A percentile compares a stretch with the other conserved stretches of the same genome.
These are phyloP conservation scores for Ptiloglossa arizonensis DNA, from an alignment of 1,140 invertebrate species.

Conservation along the genomic window DNA sequence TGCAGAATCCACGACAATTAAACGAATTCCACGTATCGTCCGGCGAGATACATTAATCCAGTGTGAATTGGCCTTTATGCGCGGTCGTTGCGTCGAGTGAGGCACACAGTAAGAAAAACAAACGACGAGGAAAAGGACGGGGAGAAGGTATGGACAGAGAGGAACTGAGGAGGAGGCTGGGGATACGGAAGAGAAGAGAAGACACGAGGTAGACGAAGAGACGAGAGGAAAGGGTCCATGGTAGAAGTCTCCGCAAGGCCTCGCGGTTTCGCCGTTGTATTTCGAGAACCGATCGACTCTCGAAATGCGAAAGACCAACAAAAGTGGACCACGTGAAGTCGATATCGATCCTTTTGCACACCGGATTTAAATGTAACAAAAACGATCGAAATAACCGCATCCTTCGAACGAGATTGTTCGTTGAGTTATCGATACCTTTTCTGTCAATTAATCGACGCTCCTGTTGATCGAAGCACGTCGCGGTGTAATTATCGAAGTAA, in stretches of 20 bases:
- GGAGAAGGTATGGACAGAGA: constrained; percentile 47
- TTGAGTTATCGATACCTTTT: not conserved
- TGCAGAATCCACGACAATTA: not conserved
- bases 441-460: not conserved
- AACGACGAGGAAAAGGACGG: constrained; percentile 27
- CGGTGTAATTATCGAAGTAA: no score
- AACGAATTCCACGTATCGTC: not conserved
- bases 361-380: constrained; percentile 7
- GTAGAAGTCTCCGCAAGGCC: constrained; percentile 52
- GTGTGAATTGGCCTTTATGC: constrained; percentile 34
- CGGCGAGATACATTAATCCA: not conserved
- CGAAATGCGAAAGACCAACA: constrained; percentile 46
- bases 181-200: constrained; percentile 52
- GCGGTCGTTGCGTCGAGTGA: not conserved
- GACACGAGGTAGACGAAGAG: constrained; percentile 57
- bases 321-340: constrained; percentile 12
- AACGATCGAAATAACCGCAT: not conserved
- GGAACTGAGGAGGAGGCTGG: constrained; percentile 47
- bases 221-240: constrained; percentile 49
- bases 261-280: constrained; percentile 63
- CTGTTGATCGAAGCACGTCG: no score
- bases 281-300: constrained; percentile 71
- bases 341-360: not conserved
- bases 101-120: constrained; percentile 6
- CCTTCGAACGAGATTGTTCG: not conserved